These are phyloP conservation scores for Pluvialis apricaria DNA, from an alignment of 2,113 vertebrate genomes.

Conservation along the genomic window DNA sequence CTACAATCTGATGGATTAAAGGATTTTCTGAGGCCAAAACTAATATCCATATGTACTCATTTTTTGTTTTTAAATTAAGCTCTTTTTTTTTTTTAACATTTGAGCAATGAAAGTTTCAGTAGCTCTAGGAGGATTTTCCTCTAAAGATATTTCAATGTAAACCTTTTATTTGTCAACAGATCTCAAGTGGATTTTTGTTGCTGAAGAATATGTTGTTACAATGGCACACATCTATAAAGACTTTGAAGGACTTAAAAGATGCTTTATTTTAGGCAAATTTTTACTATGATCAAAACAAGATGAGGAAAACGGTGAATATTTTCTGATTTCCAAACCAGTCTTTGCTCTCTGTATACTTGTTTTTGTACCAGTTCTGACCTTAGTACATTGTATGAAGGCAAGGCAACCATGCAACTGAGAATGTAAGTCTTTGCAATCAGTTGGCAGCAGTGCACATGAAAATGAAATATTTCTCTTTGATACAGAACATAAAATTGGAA, in stretches of 20 bases:
- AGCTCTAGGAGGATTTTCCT: neutral
- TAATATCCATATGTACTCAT: neutral
- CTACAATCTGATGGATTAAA: conserved; percentile 74
- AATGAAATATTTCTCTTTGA: neutral
- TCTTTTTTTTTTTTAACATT: neutral
- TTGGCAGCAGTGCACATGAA: neutral
- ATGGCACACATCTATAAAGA: neutral
- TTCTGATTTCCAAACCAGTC: neutral
- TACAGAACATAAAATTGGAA: neutral
- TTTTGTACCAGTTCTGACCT: neutral
- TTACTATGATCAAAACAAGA: neutral
- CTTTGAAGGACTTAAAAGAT: neutral
- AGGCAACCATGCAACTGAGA: neutral
- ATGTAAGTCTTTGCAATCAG: neutral
- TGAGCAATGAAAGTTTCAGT: neutral
- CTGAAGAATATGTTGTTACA: neutral
- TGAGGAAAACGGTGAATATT: neutral
- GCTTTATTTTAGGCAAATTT: neutral
- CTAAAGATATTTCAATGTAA: neutral
- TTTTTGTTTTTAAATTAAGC: neutral
- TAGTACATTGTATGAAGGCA: neutral
- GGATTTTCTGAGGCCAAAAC: conserved; percentile 82
- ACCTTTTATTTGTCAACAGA: neutral
- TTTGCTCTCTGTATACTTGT: neutral
- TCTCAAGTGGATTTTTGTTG: neutral